Evolutionary conservation across 2,888 invertebrate species (phyloP).

Genomic region (Odiellus spinosus): DNA sequence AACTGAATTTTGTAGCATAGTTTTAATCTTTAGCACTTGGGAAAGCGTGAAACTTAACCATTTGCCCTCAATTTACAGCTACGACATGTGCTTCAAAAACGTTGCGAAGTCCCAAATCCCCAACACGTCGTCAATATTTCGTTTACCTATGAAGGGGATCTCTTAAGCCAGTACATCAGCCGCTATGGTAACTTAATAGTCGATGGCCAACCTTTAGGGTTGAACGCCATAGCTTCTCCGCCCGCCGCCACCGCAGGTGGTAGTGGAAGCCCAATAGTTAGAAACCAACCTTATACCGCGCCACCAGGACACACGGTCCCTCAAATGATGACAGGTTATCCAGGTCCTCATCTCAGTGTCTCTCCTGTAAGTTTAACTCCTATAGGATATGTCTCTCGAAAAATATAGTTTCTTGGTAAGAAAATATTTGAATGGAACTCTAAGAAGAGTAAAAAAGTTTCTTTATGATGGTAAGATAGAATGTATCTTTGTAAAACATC

Average conservation of each 20-base stretch:
- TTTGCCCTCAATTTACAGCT: constrained; percentile 17
- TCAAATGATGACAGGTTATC: neutral
- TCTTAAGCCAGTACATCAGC: constrained; percentile 18
- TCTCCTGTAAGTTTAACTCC: too few species aligned
- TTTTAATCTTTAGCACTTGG: too few species aligned
- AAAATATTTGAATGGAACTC: too few species aligned
- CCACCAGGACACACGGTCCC: neutral
- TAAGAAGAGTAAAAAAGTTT: too few species aligned
- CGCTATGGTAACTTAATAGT: constrained; percentile 22
- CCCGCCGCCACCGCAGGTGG: neutral
- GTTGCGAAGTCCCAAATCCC: constrained; percentile 28
- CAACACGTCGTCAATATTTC: constrained; percentile 26
- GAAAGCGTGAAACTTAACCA: neutral
- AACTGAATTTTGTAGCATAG: too few species aligned
- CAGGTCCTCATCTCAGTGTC: too few species aligned
- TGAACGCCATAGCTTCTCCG: neutral
- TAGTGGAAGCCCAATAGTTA: neutral
- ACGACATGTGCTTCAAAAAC: constrained; percentile 22
- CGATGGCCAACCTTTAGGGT: constrained; percentile 20
- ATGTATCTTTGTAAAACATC: too few species aligned
- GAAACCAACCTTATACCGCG: neutral
- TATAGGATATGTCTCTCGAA: too few species aligned
- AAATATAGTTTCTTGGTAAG: too few species aligned
- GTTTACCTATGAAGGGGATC: constrained; percentile 21
- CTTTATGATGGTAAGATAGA: too few species aligned